Evolutionary conservation across 2,888 invertebrate species (phyloP).

Genomic region (Petrolisthes manimaculis): DNA sequence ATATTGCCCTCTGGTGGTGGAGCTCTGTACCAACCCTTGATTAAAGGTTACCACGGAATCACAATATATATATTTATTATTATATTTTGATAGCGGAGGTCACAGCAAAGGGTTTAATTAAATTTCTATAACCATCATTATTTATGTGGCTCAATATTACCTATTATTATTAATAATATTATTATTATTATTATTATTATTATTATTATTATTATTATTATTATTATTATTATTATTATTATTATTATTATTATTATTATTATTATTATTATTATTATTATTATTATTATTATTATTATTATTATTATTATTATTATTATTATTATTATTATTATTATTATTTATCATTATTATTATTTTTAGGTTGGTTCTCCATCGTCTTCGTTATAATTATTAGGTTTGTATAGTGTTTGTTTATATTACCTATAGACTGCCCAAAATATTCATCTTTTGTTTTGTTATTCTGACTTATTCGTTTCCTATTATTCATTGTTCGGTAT

Average conservation of each 20-base stretch:
- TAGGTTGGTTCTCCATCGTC: neutral
- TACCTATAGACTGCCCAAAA: too few relatives aligned
- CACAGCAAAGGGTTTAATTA: too few relatives aligned
- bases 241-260: neutral
- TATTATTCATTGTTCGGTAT: neutral
- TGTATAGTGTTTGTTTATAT: too few relatives aligned
- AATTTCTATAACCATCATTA: neutral
- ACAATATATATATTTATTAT: neutral
- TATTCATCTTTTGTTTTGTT: neutral
- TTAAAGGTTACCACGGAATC: neutral
- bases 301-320: constrained; percentile 7
- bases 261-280: constrained; percentile 7
- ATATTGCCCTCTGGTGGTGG: neutral
- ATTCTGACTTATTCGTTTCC: neutral
- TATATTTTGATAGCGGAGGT: too few relatives aligned
- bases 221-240: neutral
- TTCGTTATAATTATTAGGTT: neutral
- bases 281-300: constrained; percentile 7
- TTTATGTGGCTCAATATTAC: neutral
- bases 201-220: neutral
- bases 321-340: too few relatives aligned
- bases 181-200: neutral
- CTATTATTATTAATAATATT: neutral
- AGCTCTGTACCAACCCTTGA: neutral
- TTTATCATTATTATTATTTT: neutral